A percentile compares a stretch with the other conserved stretches of the same genome.
Conservation (phyloP, 2,113 vertebrate species). For the rabbit (Oryctolagus cuniculus) region mOryCun1.1 NC_091447.1:41077501-41078000, state of each 20-base stretch:
- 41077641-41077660: background rate
- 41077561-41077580: background rate
- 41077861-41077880: background rate
- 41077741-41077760: background rate
- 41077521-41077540: background rate
- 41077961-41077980: background rate
- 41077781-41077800: background rate
- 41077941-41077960: background rate
- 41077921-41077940: background rate
- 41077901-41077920: background rate
- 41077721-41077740: background rate
- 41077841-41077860: background rate
- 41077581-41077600: background rate
- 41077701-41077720: conserved; percentile 3
- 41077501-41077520: background rate
- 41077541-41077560: background rate
- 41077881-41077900: background rate
- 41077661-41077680: background rate
- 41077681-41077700: conserved; percentile 25
- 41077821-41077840: background rate
- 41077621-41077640: background rate
- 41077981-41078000: background rate
- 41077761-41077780: background rate
- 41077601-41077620: background rate
- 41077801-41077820: background rate